phyloP scores from a whole-genome alignment of 2,797 vertebrate genomes.

The Pelochelys cantorii region DNA sequence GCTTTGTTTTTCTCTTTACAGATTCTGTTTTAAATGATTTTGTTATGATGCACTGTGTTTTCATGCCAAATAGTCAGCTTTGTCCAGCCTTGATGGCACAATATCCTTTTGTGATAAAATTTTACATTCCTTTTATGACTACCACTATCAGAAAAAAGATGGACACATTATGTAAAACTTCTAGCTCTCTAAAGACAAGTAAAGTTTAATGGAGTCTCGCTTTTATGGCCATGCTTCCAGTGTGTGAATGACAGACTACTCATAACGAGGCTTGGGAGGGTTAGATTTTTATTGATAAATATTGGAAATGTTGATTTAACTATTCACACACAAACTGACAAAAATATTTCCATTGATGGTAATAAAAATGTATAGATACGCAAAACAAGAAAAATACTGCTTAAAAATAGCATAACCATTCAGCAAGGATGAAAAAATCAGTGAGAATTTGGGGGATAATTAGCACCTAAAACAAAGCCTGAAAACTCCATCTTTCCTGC shows the following conservation, averaged over 20 bases:
- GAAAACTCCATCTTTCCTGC: neutral
- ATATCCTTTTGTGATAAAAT: constrained; percentile 91
- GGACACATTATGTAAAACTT: neutral
- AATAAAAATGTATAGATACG: neutral
- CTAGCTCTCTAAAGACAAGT: constrained; percentile 21
- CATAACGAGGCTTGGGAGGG: neutral
- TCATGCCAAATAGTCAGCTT: constrained; percentile 94
- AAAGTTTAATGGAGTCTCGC: neutral
- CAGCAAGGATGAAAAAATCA: no score
- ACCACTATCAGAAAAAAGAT: rapidly evolving
- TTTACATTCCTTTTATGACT: constrained; percentile 3
- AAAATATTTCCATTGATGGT: neutral
- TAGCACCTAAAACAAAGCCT: neutral
- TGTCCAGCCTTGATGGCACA: constrained; percentile 93
- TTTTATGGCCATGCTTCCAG: constrained; percentile 2
- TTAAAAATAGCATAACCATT: no score
- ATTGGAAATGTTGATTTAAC: neutral
- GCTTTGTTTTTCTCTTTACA: constrained; percentile 74
- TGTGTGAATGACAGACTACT: neutral
- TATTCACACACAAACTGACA: neutral
- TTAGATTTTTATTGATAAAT: neutral
- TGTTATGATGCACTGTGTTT: constrained; percentile 96
- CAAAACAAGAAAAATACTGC: neutral
- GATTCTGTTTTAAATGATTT: constrained; percentile 95
- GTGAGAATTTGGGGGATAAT: no score